phyloP scores from a whole-genome alignment of 2,888 invertebrate genomes.

The Pseudococcus jackbeardsleyi region DNA sequence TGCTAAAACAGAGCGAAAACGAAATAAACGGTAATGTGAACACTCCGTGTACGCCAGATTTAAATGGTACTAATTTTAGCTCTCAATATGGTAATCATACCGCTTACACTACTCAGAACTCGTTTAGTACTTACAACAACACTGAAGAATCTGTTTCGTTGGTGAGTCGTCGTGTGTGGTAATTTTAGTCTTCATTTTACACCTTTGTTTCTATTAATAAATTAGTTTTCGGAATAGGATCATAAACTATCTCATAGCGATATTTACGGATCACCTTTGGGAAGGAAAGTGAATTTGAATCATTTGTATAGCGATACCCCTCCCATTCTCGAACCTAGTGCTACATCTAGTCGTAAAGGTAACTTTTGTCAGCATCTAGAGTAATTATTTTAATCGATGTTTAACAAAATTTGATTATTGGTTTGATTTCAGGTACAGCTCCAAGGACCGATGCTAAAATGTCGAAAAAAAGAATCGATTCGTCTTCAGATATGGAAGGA shows the following conservation, averaged over 20 bases:
- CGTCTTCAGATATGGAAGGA: constrained; percentile 51
- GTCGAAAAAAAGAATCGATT: constrained; percentile 14
- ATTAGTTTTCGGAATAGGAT: constrained; percentile 5
- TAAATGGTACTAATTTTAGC: constrained; percentile 44
- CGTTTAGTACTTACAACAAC: neutral
- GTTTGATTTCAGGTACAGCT: constrained; percentile 21
- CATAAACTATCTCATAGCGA: neutral
- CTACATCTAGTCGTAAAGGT: constrained; percentile 63
- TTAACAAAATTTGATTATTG: neutral
- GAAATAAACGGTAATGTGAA: constrained; percentile 54
- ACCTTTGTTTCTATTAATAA: neutral
- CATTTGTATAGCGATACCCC: constrained; percentile 59
- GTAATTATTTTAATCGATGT: too few relatives aligned
- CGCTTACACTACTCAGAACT: neutral
- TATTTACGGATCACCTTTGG: constrained; percentile 42
- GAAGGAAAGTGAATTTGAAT: constrained; percentile 21
- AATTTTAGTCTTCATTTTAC: neutral
- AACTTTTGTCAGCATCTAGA: neutral
- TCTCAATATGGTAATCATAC: neutral
- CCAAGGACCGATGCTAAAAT: constrained; percentile 19
- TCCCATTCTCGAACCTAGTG: constrained; percentile 12
- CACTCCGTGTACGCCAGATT: constrained; percentile 1
- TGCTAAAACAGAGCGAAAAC: constrained; percentile 36
- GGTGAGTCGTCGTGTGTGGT: constrained; percentile 3
- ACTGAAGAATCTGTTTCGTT: neutral